Base-by-base conservation (phyloP, 2,888 invertebrate species). In the Lordiphosa andalusiaca region DNA sequence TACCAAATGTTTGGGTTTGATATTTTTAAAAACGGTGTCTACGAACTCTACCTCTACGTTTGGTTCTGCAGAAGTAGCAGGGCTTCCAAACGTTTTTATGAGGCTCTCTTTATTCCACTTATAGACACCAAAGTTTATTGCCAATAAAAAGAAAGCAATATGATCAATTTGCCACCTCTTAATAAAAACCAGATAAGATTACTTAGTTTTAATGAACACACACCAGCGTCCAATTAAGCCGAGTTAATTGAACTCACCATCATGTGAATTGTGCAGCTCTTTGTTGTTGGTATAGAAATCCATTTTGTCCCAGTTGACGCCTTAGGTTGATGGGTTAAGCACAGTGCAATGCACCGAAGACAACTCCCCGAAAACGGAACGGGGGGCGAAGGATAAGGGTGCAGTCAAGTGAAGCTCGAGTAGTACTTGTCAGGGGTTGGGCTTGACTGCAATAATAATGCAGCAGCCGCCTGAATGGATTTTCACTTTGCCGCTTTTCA, bases 281-380 rank as follows among this genome's bases (percentile, higher is more conserved):
- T 66, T 80, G 67, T 67, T 77, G 57, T 63, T 77, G 16, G 67
- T 71, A 68, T 87, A 87, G 67, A 87, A 87, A 81, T 87, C 87
- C 87, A 87, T 87, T 62, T 60, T 65, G 60, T 40, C 37, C 38
- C 23, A 10, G 36, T 39, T 37, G 47, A 60, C 53, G 13, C 13
- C 9, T 23, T 39, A 36, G 36, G 55, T 50, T 46, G 61, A 64
- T 62, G 40, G 53, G 61, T 73, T 71, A 69, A 77, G 69, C 63
- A 67, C 60, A 77, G 72, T 74, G 75, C 75, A 78, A 66, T 74
- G 78, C 68, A 67, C 78, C 58, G 56, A 35, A 42, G 44, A 33
- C 21, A 49, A 64, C 59, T 50, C 61, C 55, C 37, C 44, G 58
- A 48, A 53, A 57, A 51, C 38, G 13, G 12, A 16, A 6, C 7